Evolutionary conservation across 2,113 vertebrate species (phyloP), one percentile per base, ranked within the genome.

Genomic region (Oxyura jamaicensis): DNA sequence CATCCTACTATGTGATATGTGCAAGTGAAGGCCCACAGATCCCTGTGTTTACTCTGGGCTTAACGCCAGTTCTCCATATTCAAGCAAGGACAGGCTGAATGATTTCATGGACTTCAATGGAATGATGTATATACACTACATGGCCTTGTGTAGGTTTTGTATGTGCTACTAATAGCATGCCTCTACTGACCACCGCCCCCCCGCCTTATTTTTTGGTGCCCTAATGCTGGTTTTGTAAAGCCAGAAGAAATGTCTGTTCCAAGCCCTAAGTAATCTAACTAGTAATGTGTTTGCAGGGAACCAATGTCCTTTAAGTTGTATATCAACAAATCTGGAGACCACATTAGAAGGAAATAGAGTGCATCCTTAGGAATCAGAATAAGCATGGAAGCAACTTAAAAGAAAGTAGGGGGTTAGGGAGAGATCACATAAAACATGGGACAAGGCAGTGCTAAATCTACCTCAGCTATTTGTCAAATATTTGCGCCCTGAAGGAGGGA

Each of bases 1-100:
- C 17, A 8, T 76, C 31, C 69, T 42, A 4, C 73, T 60, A 5
- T 0, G 0, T 52, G 79, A 29, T 12, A 15, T 1, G 21, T 17
- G 13, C 8, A 11, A 33, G 16, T 10, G 62, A 21, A 58, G 36
- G 42, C 23, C 23, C 15, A 2, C 3, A 0, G 42, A 53, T 23
- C 11, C 26, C 44, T 6, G 3, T n/a, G 36, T 53, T 39, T 77
- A 17, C 41, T 21, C 8, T 19, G 12, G 23, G 26, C 39, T 76
- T 44, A 46, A 68, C 63, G 31, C 23, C 58, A 83, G 17, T 12
- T 86, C 17, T 79, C 7, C 14, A 2, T 63, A 5, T 19, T 46
- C 52, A 21, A n/a, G 35, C n/a, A 55, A 55, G 44, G 50, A 77
- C 8, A 65, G 78, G n/a, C 33, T 50, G 48, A 90, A 73, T 41